Conservation (phyloP, 2,797 vertebrate species). For the Crocodylus rhombifer region DNA sequence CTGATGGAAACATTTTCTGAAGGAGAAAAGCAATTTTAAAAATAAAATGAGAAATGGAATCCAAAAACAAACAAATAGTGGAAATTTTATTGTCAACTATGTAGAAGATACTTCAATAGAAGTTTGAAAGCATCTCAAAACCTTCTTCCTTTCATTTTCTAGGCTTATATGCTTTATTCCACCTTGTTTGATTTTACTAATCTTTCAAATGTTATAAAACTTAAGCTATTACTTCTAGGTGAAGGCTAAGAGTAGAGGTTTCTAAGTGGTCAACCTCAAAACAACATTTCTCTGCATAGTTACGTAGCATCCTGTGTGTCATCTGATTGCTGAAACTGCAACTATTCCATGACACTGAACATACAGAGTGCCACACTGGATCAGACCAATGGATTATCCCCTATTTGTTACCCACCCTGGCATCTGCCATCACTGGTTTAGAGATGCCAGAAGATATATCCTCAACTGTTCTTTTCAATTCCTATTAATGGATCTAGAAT, state of each 20-base stretch:
- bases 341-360: background rate
- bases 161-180: background rate
- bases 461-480: no score
- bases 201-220: background rate
- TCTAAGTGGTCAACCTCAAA: slow-evolving; percentile 22
- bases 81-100: background rate
- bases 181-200: background rate
- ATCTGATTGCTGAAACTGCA: background rate
- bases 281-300: background rate
- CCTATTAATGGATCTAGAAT: no score
- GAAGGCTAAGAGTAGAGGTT: background rate
- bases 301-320: background rate
- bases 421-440: no score
- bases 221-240: background rate
- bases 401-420: no score
- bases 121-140: rapidly evolving
- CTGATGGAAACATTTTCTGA: background rate
- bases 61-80: background rate
- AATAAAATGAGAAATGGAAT: background rate
- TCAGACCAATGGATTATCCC: no score
- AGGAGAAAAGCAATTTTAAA: background rate
- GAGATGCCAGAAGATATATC: no score
- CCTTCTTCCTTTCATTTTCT: background rate
- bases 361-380: no score
- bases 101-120: rapidly evolving